Conservation (phyloP, 23 tunicate species). For the Styela clava region DNA sequence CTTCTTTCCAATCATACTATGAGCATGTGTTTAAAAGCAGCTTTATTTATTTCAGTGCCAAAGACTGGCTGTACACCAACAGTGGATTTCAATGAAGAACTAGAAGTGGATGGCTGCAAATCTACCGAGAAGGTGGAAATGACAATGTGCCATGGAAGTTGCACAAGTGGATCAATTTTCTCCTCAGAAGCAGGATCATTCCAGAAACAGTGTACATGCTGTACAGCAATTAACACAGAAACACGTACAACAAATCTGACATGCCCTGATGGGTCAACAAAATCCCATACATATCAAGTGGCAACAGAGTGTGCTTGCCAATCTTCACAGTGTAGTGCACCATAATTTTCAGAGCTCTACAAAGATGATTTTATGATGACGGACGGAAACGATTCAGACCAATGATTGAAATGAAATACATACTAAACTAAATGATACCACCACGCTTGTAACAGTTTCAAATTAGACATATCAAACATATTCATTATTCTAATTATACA, state of each 20-base stretch:
- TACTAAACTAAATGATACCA: no score
- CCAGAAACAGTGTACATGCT: constrained; percentile 96
- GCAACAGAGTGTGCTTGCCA: constrained; percentile 90
- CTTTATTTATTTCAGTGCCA: not conserved
- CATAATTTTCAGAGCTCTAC: not conserved
- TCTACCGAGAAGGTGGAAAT: constrained; percentile 79
- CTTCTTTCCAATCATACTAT: no score
- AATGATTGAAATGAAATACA: no score
- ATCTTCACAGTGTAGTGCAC: constrained; percentile 71
- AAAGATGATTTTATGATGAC: constrained; percentile 10
- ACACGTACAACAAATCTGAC: constrained; percentile 52
- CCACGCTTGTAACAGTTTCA: no score
- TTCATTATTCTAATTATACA: no score
- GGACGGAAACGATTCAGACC: no score
- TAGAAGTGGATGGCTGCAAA: constrained; percentile 76
- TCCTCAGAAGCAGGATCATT: constrained; percentile 75
- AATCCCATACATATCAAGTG: constrained; percentile 67
- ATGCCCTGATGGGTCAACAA: constrained; percentile 88
- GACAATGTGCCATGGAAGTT: constrained; percentile 96
- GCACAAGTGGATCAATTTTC: constrained; percentile 93
- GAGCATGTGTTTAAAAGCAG: no score
- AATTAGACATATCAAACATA: no score
- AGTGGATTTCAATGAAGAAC: constrained; percentile 70
- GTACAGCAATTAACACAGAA: constrained; percentile 72
- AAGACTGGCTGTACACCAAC: constrained; percentile 59